Conservation (phyloP, 2,888 invertebrate genomes). For the Erynnis tages region DNA sequence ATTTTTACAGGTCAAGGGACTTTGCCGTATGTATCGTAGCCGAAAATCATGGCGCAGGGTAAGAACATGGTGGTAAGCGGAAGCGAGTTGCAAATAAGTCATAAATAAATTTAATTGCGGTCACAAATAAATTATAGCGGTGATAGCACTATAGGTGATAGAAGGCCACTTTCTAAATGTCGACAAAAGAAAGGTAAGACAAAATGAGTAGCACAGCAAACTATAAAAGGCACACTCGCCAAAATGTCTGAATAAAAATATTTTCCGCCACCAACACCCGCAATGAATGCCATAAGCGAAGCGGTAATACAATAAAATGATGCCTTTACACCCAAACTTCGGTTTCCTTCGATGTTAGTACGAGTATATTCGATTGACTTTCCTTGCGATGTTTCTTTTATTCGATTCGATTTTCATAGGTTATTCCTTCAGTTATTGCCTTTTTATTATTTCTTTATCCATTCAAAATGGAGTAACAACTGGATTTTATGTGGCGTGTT, state of each 20-base stretch:
- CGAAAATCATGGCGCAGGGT: neutral
- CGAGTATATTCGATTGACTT: neutral
- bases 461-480: neutral
- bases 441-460: neutral
- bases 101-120: no score
- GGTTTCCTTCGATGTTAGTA: neutral
- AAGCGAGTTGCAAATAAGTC: neutral
- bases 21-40: conserved; percentile 2
- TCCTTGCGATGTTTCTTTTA: neutral
- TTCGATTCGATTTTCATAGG: neutral
- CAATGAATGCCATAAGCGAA: neutral
- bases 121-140: no score
- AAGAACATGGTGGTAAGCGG: neutral
- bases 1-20: conserved; percentile 19
- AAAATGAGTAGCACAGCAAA: no score
- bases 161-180: no score
- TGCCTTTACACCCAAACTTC: neutral
- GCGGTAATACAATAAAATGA: neutral
- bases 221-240: no score
- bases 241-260: no score
- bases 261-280: no score
- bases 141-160: no score
- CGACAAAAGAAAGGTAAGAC: no score
- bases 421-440: neutral
- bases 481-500: no score